phyloP scores from a whole-genome alignment of 2,113 vertebrate genomes.

The Calidris pugnax region DNA sequence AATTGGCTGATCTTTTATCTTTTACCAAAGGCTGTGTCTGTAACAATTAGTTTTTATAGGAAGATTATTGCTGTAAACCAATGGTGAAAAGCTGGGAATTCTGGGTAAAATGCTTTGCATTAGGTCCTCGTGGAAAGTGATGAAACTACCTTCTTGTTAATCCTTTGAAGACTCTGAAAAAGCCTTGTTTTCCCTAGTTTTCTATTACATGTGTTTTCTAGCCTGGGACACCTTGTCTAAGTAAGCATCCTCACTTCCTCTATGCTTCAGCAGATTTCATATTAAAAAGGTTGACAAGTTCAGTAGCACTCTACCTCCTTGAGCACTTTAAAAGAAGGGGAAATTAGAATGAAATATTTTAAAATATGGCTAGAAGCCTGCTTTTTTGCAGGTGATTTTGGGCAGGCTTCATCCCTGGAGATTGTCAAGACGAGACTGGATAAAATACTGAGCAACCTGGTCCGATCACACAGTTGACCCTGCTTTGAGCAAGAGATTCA shows the following conservation, averaged over 20 bases:
- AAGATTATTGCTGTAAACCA: not conserved
- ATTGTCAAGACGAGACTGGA: not conserved
- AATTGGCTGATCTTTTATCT: not conserved
- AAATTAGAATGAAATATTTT: not conserved
- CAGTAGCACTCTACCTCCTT: not conserved
- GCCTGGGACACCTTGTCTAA: not conserved
- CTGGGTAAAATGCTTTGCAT: not conserved
- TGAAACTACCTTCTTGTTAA: not conserved
- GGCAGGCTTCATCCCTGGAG: not conserved
- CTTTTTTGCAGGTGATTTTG: not conserved
- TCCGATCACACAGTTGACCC: not conserved
- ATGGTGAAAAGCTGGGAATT: not conserved
- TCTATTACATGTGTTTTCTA: not conserved
- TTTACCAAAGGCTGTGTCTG: not conserved
- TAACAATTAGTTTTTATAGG: not conserved
- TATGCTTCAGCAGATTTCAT: not conserved
- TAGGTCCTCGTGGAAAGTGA: not conserved
- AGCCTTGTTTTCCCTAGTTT: not conserved
- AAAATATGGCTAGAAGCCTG: not conserved
- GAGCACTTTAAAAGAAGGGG: not conserved
- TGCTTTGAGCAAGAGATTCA: not conserved
- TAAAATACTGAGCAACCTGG: not conserved
- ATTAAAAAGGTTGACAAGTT: not conserved
- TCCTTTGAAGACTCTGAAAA: not conserved
- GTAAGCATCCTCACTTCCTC: not conserved